Evolutionary conservation across 2,113 vertebrate genomes (phyloP), one percentile per base, ranked within the genome.

Genomic region (Saccopteryx bilineata): DNA sequence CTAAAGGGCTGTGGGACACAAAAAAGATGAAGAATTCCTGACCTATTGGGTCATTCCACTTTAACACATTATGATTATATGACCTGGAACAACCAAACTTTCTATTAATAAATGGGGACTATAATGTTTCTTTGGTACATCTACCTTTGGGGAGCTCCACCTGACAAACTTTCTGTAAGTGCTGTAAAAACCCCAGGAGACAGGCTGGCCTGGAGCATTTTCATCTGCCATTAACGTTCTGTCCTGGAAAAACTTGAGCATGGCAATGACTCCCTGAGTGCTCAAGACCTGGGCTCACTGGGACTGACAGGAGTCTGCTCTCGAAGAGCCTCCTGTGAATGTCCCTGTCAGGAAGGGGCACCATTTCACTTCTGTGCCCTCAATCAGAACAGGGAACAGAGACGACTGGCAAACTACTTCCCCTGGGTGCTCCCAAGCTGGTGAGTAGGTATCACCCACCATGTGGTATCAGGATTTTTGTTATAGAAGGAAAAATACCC

Each of bases 91-190:
- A 65, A 24, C 50, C 39, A 23, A 81, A 5, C 14, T 24, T 48
- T 76, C 72, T 31, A 8, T 48, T 50, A 56, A 58, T 75, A 66
- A 50, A 58, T 52, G 24, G 28, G 83, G 28, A 68, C 48, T 39
- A 7, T 58, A n/a, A 5, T 58, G 61, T 60, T 75, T 81, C 61
- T 58, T 58, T 68, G 50, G 4, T 50, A 7, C 7, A 56, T 24
- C 8, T 56, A 14, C 18, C n/a, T 4, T 72, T n/a, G 56, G 71
- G 31, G 11, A 71, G 12, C 11, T 65, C 46, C 52, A 23, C 61
- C 14, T 10, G 2, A 14, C 0, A 4, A 69, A 18, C 4, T 33
- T 60, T 60, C 18, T 10, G 63, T 58, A 39, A 3, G 6, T 24
- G 7, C n/a, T 14, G 18, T 10, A 2, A 11, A n/a, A 60, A 52